Percentiles rank a stretch among this genome's conserved stretches.
Conservation (phyloP, 2,797 vertebrate species). For the Aldrovandia affinis region DNA sequence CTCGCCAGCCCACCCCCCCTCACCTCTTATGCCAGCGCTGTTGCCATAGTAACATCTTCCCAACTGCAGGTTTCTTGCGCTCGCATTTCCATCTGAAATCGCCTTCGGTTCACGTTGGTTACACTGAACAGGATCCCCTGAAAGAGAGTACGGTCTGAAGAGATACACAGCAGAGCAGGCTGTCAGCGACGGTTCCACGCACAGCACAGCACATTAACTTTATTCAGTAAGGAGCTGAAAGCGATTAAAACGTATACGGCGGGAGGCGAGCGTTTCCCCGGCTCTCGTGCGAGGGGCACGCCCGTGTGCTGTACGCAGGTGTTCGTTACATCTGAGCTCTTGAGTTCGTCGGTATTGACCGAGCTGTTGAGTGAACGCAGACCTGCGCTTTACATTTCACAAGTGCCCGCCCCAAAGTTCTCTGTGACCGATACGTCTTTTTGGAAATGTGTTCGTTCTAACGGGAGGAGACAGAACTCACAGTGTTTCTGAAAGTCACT, state of each 20-base stretch:
- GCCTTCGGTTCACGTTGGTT: neutral
- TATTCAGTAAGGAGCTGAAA: neutral
- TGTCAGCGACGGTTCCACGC: neutral
- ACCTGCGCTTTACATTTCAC: neutral
- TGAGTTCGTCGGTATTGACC: neutral
- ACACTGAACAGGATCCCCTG: neutral
- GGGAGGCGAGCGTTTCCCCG: neutral
- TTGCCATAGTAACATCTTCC: neutral
- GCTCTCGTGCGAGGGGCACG: neutral
- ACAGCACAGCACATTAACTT: neutral
- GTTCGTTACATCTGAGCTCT: neutral
- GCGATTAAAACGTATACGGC: neutral
- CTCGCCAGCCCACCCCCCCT: neutral
- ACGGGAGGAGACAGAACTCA: neutral
- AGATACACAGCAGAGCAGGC: neutral
- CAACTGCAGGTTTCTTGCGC: neutral
- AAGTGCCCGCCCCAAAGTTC: neutral
- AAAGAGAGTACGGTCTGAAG: neutral
- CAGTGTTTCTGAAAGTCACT: slow-evolving; percentile 5
- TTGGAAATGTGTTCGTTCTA: slow-evolving; percentile 9
- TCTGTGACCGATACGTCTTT: neutral
- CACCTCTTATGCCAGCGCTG: too few relatives aligned
- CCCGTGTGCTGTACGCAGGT: neutral
- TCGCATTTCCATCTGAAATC: neutral
- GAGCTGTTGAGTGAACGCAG: slow-evolving; percentile 9